Evolutionary conservation across 1,140 invertebrate species (phyloP).

Genomic region (Sycobia sp.): DNA sequence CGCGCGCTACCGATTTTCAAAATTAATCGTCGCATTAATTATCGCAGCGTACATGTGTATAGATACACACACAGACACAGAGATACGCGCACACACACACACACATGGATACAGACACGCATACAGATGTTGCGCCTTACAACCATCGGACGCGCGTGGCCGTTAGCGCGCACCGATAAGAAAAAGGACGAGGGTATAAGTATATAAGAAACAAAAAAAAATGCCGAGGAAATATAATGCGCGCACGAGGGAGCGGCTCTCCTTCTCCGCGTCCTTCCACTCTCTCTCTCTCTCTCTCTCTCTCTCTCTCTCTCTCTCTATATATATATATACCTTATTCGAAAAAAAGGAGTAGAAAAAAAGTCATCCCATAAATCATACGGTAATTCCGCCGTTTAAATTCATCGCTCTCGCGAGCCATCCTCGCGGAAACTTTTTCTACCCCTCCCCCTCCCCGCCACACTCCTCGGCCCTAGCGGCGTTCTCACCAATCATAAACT

Average conservation of each 20-base stretch:
- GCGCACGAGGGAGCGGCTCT: too few species aligned
- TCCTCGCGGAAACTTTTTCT: constrained; percentile 17
- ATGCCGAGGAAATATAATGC: too few species aligned
- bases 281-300: too few species aligned
- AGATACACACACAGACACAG: too few species aligned
- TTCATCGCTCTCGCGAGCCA: constrained; percentile 26
- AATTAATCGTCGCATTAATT: constrained; percentile 24
- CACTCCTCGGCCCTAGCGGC: too few species aligned
- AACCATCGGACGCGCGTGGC: too few species aligned
- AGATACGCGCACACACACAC: too few species aligned
- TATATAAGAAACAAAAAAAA: neutral
- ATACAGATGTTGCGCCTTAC: too few species aligned
- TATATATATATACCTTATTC: too few species aligned
- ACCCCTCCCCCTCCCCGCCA: neutral
- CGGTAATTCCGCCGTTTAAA: constrained; percentile 34
- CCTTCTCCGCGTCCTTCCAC: too few species aligned
- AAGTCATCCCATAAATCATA: constrained; percentile 31
- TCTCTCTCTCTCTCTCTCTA: too few species aligned
- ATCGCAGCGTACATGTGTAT: neutral
- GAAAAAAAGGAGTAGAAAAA: constrained; percentile 15
- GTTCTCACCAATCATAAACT: constrained; percentile 30
- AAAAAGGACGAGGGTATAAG: neutral
- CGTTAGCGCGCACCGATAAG: neutral
- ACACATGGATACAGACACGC: too few species aligned
- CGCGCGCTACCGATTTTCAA: constrained; percentile 5